phyloP scores from a whole-genome alignment of 2,113 vertebrate genomes.

The Pyrgilauda ruficollis region DNA sequence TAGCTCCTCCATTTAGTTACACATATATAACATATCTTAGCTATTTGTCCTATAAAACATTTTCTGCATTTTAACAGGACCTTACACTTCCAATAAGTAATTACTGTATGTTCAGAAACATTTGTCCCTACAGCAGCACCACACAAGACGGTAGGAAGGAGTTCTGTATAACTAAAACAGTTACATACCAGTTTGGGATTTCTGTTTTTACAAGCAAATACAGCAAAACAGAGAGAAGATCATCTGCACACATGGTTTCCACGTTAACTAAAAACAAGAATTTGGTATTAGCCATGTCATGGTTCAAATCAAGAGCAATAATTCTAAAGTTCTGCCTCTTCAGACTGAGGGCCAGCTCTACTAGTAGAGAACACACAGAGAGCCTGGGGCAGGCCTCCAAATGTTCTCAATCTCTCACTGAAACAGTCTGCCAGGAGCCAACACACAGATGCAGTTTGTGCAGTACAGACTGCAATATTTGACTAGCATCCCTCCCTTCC shows the following conservation, averaged over 20 bases:
- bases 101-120: neutral
- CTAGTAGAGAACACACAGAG: neutral
- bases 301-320: neutral
- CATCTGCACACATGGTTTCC: constrained; percentile 91
- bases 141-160: neutral
- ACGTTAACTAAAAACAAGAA: constrained; percentile 77
- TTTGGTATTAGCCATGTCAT: neutral
- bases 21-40: neutral
- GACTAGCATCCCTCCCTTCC: neutral
- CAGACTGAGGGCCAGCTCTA: neutral
- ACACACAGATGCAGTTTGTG: neutral
- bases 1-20: neutral
- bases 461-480: neutral
- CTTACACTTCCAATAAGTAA: neutral
- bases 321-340: neutral
- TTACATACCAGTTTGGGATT: constrained; percentile 93
- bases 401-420: neutral
- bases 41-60: neutral
- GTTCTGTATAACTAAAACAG: neutral
- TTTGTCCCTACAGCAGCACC: neutral
- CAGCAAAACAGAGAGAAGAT: constrained; percentile 90
- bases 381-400: neutral
- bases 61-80: neutral
- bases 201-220: constrained; percentile 96
- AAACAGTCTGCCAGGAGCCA: neutral